phyloP scores from a whole-genome alignment of 2,797 vertebrate species.

The Gymnothorax reevesii region DNA sequence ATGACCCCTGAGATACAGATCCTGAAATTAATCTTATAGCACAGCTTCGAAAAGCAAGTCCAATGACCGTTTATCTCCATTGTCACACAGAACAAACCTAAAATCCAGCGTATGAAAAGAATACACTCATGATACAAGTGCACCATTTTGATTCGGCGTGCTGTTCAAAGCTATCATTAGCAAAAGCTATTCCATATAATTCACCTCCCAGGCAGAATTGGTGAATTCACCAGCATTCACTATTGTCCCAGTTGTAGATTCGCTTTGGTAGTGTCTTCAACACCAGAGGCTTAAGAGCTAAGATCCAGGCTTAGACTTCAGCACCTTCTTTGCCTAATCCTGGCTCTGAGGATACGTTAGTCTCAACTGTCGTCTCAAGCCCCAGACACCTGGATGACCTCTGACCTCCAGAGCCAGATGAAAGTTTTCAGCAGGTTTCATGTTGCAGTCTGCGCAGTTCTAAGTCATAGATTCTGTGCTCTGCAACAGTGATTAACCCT shows the following conservation, averaged over 20 bases:
- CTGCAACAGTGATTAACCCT: neutral
- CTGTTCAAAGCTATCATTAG: neutral
- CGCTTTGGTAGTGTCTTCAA: neutral
- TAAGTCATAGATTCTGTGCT: neutral
- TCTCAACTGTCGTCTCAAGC: neutral
- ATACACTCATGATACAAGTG: neutral
- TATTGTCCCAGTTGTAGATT: neutral
- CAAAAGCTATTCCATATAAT: neutral
- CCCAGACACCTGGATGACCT: constrained; percentile 4
- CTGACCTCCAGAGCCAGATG: neutral
- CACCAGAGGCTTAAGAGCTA: neutral
- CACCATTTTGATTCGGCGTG: neutral
- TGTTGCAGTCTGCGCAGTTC: neutral
- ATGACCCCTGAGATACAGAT: neutral
- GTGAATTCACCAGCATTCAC: neutral
- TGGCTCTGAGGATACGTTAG: neutral
- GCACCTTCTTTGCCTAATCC: neutral
- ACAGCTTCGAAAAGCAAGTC: neutral
- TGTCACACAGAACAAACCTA: neutral
- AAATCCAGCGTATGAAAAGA: neutral
- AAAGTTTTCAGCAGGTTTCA: neutral
- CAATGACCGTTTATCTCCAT: neutral
- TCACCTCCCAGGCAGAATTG: neutral
- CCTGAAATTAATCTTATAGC: neutral
- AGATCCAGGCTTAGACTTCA: neutral